These are phyloP conservation scores for Hemaris fuciformis DNA, from an alignment of 2,888 invertebrate genomes.

Conservation along the genomic window DNA sequence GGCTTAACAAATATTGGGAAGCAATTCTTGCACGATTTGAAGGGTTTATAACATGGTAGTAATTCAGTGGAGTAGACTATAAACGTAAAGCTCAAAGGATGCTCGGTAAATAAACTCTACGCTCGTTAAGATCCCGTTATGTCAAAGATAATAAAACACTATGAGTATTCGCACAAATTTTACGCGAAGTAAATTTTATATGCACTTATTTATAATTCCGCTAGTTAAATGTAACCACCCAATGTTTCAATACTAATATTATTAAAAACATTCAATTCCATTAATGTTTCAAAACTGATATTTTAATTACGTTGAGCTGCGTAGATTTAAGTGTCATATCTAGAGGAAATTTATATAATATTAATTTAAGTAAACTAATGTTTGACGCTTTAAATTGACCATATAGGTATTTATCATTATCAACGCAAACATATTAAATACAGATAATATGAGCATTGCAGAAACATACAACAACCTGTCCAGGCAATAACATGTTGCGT, in stretches of 20 bases:
- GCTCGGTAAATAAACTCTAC: conserved; percentile 18
- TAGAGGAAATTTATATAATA: no score
- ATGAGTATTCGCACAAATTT: conserved; percentile 14
- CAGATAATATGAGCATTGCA: neutral
- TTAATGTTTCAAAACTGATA: no score
- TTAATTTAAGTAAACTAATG: no score
- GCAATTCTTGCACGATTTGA: neutral
- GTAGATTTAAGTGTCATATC: no score
- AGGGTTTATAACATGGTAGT: neutral
- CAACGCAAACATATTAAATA: no score
- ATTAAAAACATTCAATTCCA: no score
- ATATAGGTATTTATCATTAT: neutral
- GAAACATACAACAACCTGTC: neutral
- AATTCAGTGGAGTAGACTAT: neutral
- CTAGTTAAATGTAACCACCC: no score
- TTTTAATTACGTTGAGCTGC: no score
- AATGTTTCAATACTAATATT: no score
- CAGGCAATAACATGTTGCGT: neutral
- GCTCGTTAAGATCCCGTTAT: conserved; percentile 26
- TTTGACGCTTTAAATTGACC: no score
- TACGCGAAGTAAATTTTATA: conserved; percentile 25
- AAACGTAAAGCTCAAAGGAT: conserved; percentile 18
- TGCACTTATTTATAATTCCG: neutral
- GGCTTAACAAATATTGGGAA: neutral
- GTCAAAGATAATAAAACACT: conserved; percentile 17